phyloP scores from a whole-genome alignment of 1,140 invertebrate species.

The Branchinecta lindahli region DNA sequence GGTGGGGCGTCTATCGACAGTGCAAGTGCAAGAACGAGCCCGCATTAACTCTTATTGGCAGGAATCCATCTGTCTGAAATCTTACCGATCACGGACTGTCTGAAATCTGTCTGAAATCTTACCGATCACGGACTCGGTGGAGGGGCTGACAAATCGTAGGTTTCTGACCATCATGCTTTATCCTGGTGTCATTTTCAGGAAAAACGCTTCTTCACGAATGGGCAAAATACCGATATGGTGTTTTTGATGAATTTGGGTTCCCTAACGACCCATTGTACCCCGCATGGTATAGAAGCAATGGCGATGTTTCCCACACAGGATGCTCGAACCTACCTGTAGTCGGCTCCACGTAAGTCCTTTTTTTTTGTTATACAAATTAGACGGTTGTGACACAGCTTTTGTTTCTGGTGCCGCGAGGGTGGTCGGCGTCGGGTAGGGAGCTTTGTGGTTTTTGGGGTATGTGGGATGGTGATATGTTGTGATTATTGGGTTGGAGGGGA shows the following conservation, averaged over 20 bases:
- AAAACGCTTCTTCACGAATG: conserved; percentile 43
- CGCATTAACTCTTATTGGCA: too few relatives aligned
- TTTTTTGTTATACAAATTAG: neutral
- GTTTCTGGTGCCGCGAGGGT: too few relatives aligned
- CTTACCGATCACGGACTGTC: neutral
- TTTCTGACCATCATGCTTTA: too few relatives aligned
- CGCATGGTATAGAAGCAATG: conserved; percentile 24
- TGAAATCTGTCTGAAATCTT: conserved; percentile 14
- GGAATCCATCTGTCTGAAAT: conserved; percentile 1
- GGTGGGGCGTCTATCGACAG: too few relatives aligned
- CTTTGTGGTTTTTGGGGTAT: too few relatives aligned
- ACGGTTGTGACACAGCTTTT: neutral
- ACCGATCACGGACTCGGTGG: too few relatives aligned
- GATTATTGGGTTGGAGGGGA: too few relatives aligned
- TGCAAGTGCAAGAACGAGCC: too few relatives aligned
- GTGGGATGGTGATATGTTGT: too few relatives aligned
- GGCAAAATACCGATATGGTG: conserved; percentile 48
- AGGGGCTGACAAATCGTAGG: too few relatives aligned
- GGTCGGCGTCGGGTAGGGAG: too few relatives aligned
- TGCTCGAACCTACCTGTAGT: conserved; percentile 32
- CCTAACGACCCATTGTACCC: conserved; percentile 42
- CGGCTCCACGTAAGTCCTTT: conserved; percentile 32
- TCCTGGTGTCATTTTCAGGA: conserved; percentile 26
- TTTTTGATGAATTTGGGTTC: conserved; percentile 49
- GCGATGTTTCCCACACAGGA: conserved; percentile 33